A percentile compares a stretch with the other conserved stretches of the same genome.
Evolutionary conservation across 2,888 invertebrate genomes (phyloP).

Genomic region (Scaptomyza tumidula): DNA sequence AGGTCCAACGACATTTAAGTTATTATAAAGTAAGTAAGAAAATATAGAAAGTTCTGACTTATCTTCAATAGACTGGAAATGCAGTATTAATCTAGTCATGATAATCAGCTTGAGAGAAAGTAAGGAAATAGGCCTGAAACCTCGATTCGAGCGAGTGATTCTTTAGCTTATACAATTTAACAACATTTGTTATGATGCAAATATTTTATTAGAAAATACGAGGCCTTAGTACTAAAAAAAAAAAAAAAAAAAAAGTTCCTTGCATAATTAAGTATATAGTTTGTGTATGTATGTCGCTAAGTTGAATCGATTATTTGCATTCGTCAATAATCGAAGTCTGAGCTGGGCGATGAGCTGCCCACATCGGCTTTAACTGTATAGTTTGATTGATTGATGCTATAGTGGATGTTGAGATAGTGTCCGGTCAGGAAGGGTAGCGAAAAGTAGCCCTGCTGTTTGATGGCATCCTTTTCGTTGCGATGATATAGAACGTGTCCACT

Average conservation of each 20-base stretch:
- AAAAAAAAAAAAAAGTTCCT: neutral
- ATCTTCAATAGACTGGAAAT: too few relatives aligned
- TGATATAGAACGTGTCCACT: constrained; percentile 73
- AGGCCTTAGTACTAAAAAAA: neutral
- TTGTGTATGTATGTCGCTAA: too few relatives aligned
- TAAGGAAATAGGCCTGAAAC: too few relatives aligned
- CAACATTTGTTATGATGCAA: too few relatives aligned
- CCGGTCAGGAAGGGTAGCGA: constrained; percentile 60
- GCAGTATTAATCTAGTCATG: too few relatives aligned
- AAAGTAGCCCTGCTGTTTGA: constrained; percentile 57
- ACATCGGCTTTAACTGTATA: constrained; percentile 80
- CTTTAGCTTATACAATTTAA: too few relatives aligned
- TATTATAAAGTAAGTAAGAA: too few relatives aligned
- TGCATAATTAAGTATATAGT: neutral
- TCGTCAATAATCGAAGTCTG: constrained; percentile 48
- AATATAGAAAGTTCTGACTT: too few relatives aligned
- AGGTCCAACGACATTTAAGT: too few relatives aligned
- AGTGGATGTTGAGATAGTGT: constrained; percentile 71
- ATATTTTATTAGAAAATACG: neutral
- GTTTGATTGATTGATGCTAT: constrained; percentile 67
- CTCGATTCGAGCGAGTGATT: too few relatives aligned
- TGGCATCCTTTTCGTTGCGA: constrained; percentile 42
- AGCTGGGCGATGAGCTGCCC: constrained; percentile 54
- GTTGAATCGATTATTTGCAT: too few relatives aligned
- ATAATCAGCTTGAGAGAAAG: too few relatives aligned